phyloP scores from a whole-genome alignment of 2,888 invertebrate genomes.

The Tenthredo mesomela region DNA sequence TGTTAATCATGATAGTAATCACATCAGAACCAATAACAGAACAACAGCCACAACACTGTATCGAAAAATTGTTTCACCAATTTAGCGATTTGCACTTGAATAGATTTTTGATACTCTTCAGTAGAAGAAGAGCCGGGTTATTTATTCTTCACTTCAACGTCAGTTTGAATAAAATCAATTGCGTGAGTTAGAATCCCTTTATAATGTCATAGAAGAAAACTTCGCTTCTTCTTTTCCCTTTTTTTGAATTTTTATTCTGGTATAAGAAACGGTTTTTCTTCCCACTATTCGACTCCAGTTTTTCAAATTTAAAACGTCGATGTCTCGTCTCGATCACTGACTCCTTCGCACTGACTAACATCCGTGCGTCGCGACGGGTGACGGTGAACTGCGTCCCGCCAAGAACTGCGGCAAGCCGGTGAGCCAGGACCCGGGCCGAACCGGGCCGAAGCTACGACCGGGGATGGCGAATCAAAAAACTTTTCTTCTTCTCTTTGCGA shows the following conservation, averaged over 20 bases:
- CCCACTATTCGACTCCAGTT: neutral
- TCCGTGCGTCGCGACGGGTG: slow-evolving; percentile 39
- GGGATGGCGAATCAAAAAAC: slow-evolving; percentile 15
- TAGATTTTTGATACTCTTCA: neutral
- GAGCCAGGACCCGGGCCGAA: slow-evolving; percentile 51
- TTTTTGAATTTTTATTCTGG: neutral
- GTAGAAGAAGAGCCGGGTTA: neutral
- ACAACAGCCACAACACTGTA: slow-evolving; percentile 1
- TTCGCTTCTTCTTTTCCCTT: neutral
- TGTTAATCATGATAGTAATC: slow-evolving; percentile 24
- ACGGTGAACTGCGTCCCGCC: slow-evolving; percentile 50
- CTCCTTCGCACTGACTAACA: slow-evolving; percentile 12
- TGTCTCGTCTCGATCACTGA: neutral
- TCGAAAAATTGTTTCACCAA: neutral
- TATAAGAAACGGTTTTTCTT: neutral
- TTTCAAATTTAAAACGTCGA: neutral
- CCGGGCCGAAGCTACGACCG: slow-evolving; percentile 49
- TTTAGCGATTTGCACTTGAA: neutral
- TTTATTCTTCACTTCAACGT: slow-evolving; percentile 8
- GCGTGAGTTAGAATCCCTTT: neutral
- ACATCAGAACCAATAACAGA: slow-evolving; percentile 6
- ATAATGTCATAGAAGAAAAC: neutral
- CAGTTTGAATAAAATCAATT: neutral
- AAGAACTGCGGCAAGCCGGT: slow-evolving; percentile 47
- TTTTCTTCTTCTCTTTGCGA: slow-evolving; percentile 1